Evolutionary conservation across 2,888 invertebrate genomes (phyloP).

Genomic region (Drosophila sordidula): DNA sequence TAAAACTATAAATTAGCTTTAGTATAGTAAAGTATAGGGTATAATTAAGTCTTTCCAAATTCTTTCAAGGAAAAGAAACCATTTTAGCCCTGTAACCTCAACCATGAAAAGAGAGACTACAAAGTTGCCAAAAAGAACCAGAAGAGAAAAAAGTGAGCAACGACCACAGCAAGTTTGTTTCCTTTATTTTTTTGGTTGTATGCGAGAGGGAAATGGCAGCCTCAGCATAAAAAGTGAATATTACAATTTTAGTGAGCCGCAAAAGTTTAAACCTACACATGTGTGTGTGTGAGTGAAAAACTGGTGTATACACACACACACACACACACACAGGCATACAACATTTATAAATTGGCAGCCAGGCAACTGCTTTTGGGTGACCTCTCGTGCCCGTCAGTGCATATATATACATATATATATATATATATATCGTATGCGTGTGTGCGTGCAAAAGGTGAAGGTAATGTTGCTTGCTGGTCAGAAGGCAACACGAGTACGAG

Average conservation of each 20-base stretch:
- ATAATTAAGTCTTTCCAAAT: background rate
- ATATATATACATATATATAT: conserved; percentile 11
- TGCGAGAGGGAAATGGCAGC: conserved; percentile 47
- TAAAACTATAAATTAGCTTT: too few species aligned
- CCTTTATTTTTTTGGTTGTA: conserved; percentile 16
- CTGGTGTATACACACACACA: conserved; percentile 26
- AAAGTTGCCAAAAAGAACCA: conserved; percentile 33
- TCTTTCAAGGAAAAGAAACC: background rate
- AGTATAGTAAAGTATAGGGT: too few species aligned
- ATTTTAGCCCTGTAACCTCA: conserved; percentile 18
- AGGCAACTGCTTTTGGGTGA: conserved; percentile 61
- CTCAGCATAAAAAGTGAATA: conserved; percentile 78
- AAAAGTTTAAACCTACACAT: conserved; percentile 61
- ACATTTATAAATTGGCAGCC: conserved; percentile 74
- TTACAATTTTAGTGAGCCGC: conserved; percentile 66
- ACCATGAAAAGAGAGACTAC: conserved; percentile 40
- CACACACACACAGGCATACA: conserved; percentile 51
- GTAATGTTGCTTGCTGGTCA: conserved; percentile 66
- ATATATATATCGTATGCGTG: conserved; percentile 16
- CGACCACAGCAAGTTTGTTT: conserved; percentile 66
- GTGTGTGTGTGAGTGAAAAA: conserved; percentile 40
- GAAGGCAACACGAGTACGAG: conserved; percentile 62
- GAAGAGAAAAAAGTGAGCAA: conserved; percentile 28
- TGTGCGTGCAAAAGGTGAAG: conserved; percentile 69
- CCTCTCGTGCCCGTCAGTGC: conserved; percentile 64